A percentile compares a stretch with the other conserved stretches of the same genome.
Evolutionary conservation across 2,113 vertebrate species (phyloP).

Genomic region (Nansenia antarctica): DNA sequence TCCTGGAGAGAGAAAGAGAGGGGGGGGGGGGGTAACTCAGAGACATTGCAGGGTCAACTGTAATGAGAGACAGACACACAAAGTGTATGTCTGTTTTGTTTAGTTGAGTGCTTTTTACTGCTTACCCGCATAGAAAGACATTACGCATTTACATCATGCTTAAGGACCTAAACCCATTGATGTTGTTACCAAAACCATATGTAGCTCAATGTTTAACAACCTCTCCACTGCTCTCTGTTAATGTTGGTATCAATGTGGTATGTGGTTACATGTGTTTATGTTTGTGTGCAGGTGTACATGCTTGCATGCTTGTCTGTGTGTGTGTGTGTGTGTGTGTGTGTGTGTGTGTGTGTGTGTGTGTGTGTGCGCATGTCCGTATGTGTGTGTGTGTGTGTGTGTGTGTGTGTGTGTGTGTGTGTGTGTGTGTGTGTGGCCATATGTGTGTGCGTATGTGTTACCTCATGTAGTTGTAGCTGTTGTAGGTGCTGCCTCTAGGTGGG

Average conservation of each 20-base stretch:
- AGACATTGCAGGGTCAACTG: neutral
- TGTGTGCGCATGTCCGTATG: neutral
- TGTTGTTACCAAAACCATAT: neutral
- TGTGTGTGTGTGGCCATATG: slow-evolving; percentile 14
- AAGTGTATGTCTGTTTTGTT: too few species aligned
- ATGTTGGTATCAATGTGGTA: too few species aligned
- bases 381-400: neutral
- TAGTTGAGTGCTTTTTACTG: too few species aligned
- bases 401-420: slow-evolving; percentile 5
- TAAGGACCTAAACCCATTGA: too few species aligned
- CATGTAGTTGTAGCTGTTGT: slow-evolving; percentile 33
- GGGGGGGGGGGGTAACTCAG: neutral
- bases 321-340: neutral
- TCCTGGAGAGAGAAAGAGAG: slow-evolving; percentile 52
- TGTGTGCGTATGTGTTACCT: slow-evolving; percentile 47
- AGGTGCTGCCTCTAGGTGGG: slow-evolving; percentile 27
- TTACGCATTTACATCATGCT: too few species aligned
- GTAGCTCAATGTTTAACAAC: too few species aligned
- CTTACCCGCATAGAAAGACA: too few species aligned
- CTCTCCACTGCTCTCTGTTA: too few species aligned
- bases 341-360: slow-evolving; percentile 1
- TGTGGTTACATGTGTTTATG: neutral
- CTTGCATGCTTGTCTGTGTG: neutral
- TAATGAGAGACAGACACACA: neutral
- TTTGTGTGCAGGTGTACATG: neutral